Conservation (phyloP, 1,140 invertebrate species). For the Tenebrio molitor region DNA sequence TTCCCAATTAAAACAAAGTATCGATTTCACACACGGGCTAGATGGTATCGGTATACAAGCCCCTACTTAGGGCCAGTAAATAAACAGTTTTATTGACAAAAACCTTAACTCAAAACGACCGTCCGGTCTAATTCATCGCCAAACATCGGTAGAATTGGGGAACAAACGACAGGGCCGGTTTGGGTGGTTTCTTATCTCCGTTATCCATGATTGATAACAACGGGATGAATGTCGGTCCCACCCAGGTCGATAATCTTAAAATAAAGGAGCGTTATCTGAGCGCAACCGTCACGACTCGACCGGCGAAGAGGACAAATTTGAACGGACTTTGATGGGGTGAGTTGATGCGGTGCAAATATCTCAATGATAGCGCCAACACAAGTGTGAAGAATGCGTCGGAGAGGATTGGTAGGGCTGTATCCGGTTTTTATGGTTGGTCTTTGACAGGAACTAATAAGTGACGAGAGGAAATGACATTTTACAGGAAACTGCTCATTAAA, state of each 20-base stretch:
- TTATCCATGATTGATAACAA: conserved; percentile 41
- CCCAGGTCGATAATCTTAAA: conserved; percentile 41
- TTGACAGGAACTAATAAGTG: conserved; percentile 29
- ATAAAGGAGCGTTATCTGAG: neutral
- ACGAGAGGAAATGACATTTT: conserved; percentile 17
- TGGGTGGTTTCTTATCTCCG: conserved; percentile 39
- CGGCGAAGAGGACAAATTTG: neutral
- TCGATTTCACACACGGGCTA: conserved; percentile 12
- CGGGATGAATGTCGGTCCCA: conserved; percentile 28
- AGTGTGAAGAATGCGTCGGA: no score
- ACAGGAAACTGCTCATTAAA: conserved; percentile 6
- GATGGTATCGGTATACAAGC: conserved; percentile 7
- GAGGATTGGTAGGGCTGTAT: no score
- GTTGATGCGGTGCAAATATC: neutral
- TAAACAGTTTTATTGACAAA: conserved; percentile 44
- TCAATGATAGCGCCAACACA: no score
- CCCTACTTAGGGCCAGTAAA: conserved; percentile 22
- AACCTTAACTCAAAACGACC: conserved; percentile 36
- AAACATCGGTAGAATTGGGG: conserved; percentile 33
- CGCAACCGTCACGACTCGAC: neutral
- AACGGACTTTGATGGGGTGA: neutral
- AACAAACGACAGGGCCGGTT: conserved; percentile 10
- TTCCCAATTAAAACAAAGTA: conserved; percentile 21
- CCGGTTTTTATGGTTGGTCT: neutral
- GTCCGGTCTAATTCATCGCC: conserved; percentile 39